Percentiles rank a stretch among this genome's conserved stretches.
Conservation (phyloP, 1,140 invertebrate species). For the Melipona quadrifasciata region DNA sequence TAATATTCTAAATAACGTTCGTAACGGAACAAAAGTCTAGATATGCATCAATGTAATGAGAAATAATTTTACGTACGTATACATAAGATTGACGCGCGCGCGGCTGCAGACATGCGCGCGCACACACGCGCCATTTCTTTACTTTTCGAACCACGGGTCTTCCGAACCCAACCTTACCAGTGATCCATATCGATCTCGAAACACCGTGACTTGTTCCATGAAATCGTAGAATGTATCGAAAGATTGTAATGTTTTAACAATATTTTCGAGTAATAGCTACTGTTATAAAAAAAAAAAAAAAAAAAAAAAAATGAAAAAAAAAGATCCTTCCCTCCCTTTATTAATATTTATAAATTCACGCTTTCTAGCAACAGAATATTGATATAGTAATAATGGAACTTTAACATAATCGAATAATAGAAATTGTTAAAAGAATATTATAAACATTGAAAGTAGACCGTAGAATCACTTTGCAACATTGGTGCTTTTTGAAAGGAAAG, state of each 20-base stretch:
- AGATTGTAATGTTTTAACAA: constrained; percentile 24
- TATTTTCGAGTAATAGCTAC: constrained; percentile 24
- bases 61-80: constrained; percentile 71
- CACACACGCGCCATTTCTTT: constrained; percentile 12
- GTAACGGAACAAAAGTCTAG: constrained; percentile 70
- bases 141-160: neutral
- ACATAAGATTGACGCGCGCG: constrained; percentile 58
- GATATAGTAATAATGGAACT: neutral
- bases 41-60: constrained; percentile 66
- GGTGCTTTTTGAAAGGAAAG: neutral
- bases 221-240: neutral
- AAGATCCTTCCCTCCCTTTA: constrained; percentile 16
- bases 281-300: neutral
- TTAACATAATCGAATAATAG: constrained; percentile 1
- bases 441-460: constrained; percentile 13
- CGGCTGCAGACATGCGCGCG: constrained; percentile 41
- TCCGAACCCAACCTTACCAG: neutral
- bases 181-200: constrained; percentile 41
- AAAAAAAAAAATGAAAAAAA: neutral
- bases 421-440: neutral
- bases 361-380: neutral
- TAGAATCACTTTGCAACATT: constrained; percentile 5
- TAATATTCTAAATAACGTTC: constrained; percentile 74
- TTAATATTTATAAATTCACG: constrained; percentile 11
- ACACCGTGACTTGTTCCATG: constrained; percentile 1